Base-by-base conservation (phyloP, 1,140 invertebrate genomes). In the Drosophila tani region DNA sequence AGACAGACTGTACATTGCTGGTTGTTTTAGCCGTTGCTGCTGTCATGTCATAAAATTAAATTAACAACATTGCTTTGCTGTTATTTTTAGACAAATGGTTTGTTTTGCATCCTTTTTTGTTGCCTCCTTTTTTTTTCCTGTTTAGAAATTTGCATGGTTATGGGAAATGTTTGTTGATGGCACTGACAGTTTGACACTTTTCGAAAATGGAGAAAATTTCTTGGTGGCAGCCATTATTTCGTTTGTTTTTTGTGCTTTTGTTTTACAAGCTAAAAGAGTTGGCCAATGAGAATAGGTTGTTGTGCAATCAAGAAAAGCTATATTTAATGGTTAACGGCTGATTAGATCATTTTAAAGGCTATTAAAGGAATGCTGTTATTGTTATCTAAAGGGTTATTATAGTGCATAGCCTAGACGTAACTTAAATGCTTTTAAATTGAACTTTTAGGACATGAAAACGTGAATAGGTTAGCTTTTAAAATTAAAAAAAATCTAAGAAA, bases 11-110 rank as follows among this genome's bases (percentile, higher is more conserved):
- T 60, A 73, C 66, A 67, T 21, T 38, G 40, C 15, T 32, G 57
- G 24, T 29, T 75, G 15, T 56, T 46, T 45, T n/a, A n/a, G 35
- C 55, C 65, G 43, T 53, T 73, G 62, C 55, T 45, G 79, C 67
- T 74, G 80, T 81, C 81, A 81, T 80, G 84, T 83, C 83, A 87
- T 70, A 75, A 84, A 88, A 88, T 88, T 76, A 68, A 81, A 88
- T 83, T 87, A 82, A 77, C 83, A 87, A 60, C 66, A 55, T 38
- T n/a, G 27, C 45, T 40, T 43, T 45, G 55, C 53, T 64, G 58
- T 53, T 79, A 71, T 79, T 79, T 79, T 79, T 65, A 71, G 75
- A 77, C 56, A 67, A 40, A 43, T 60, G 53, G 27, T 60, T 46
- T 50, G 58, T 50, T 69, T 76, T 58, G 45, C 43, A 57, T 43